Conservation (phyloP, 2,888 invertebrate genomes). For the Pterobdella sp. region DNA sequence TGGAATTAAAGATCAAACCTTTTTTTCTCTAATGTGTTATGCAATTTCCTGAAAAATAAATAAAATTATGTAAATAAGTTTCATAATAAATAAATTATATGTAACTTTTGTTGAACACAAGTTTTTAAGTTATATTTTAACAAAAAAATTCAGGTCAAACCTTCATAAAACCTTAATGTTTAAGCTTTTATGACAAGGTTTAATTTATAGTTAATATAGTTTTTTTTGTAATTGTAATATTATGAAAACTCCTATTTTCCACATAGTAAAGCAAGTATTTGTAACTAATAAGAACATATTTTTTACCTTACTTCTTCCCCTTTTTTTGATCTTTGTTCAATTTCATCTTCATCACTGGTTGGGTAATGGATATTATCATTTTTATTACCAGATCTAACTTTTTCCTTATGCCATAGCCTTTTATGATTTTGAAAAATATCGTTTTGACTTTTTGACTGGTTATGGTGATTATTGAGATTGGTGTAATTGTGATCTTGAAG, state of each 20-base stretch:
- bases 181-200: no score
- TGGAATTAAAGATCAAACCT: neutral
- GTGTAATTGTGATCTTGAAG: neutral
- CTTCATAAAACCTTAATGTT: no score
- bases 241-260: no score
- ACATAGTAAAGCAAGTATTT: no score
- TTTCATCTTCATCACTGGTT: neutral
- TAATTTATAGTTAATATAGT: no score
- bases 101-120: no score
- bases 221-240: no score
- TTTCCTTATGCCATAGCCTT: neutral
- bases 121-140: no score
- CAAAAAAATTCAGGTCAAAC: no score
- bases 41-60: slow-evolving; percentile 4
- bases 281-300: no score
- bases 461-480: neutral
- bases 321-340: neutral
- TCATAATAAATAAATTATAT: no score
- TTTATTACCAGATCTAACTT: neutral
- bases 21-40: slow-evolving; percentile 14
- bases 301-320: slow-evolving; percentile 1
- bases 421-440: neutral
- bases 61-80: no score
- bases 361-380: neutral
- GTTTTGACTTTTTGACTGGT: neutral